Base-by-base conservation (phyloP, 2,888 invertebrate genomes). In the Epistrophe grossulariae region DNA sequence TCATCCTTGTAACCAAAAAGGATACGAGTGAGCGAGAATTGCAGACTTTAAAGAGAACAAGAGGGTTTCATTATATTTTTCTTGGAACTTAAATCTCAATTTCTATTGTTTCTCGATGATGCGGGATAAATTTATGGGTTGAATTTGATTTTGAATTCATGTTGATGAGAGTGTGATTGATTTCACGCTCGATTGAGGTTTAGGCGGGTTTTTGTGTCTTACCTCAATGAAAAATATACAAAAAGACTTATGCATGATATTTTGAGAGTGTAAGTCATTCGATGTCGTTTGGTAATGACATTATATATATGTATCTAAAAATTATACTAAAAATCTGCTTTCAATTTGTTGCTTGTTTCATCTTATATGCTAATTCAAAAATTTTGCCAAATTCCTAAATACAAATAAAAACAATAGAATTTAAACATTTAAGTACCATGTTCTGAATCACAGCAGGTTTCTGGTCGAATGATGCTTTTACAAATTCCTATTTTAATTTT, bases 121-220 rank as follows among this genome's bases (percentile, higher is more conserved):
- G 24, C 52, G 38, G 57, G 62, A 15, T 70, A 57, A 77, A 85
- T 81, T 81, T 85, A 81, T 81, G 78, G 73, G 52, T 59, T 62
- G 73, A 78, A 82, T 68, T 10, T 28, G 78, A 74, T 64, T 73
- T 78, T 28, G 28, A 24, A 52, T 62, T 78, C 45, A 35, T 57
- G 35, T 71, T 78, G 85, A 85, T 78, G 82, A 73, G 85, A 73
- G 81, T 70, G 81, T 85, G 82, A 85, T 85, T 82, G 82, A 85
- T 85, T 85, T 85, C 85, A 85, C 82, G 82, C 85, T 85, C 78
- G 70, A 68, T 74, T 13, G 40, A 28, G 28, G 71, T 81, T 57
- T 84, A 77, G 59, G 85, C 70, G 48, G 81, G 62, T 85, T 79
- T 84, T 72, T 31, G 52, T 66, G 19, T 79, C 43, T 45, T 52